A percentile compares a stretch with the other conserved stretches of the same genome.
Evolutionary conservation across 2,888 invertebrate species (phyloP).

Genomic region (Napeogenes inachia): DNA sequence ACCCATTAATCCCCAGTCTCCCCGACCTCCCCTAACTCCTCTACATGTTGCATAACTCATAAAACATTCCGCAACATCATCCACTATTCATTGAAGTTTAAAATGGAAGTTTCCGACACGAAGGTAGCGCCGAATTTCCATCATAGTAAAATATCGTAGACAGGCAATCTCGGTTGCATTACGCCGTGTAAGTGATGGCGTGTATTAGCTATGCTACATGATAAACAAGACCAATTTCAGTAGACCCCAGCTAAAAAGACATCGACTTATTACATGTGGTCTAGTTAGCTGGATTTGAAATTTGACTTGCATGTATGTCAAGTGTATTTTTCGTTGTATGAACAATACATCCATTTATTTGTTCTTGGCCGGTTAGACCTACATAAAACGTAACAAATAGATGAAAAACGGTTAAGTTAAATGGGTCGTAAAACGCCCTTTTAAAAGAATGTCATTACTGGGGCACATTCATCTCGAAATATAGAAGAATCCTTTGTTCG

Average conservation of each 20-base stretch:
- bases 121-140: conserved; percentile 20
- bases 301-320: background rate
- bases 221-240: background rate
- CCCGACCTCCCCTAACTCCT: background rate
- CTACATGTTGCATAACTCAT: background rate
- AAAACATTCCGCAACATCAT: conserved; percentile 23
- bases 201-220: conserved; percentile 5
- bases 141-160: conserved; percentile 23
- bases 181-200: conserved; percentile 16
- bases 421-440: conserved; percentile 29
- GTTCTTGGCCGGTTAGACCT: background rate
- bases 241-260: background rate
- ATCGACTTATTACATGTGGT: background rate
- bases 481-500: conserved; percentile 29
- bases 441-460: conserved; percentile 33
- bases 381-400: conserved; percentile 1
- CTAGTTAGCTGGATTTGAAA: background rate
- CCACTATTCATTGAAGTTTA: conserved; percentile 26
- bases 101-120: conserved; percentile 26
- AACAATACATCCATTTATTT: background rate
- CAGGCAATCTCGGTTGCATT: conserved; percentile 24
- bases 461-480: conserved; percentile 31
- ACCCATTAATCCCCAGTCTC: no score
- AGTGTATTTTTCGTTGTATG: background rate
- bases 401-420: conserved; percentile 26